Evolutionary conservation across 2,797 vertebrate species (phyloP), one percentile per base, ranked within the genome.

Genomic region (Heterohyrax brucei): DNA sequence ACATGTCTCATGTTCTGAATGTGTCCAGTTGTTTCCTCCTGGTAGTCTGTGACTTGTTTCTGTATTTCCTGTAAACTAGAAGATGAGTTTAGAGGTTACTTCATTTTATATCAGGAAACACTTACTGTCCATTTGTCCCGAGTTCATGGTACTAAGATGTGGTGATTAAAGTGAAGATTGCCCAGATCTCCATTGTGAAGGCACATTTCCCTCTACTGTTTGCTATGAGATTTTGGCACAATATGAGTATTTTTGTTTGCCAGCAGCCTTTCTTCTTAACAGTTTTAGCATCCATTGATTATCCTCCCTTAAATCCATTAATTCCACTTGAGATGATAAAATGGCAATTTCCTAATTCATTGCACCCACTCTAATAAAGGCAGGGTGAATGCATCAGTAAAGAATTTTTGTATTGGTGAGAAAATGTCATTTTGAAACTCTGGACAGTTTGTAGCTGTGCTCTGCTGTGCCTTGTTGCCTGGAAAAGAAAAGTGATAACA

Each of bases 261-360:
- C 73, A 46, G 12, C 2, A 83, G 59, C 30, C 6, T 46, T 87
- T 86, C 53, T 79, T 48, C 53, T 85, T 19, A 53, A 53, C 28
- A 21, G 19, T 81, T 48, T 81, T 59, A 72, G 76, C 26, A 9
- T 89, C 22, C 70, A 39, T 24, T 53, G 39, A 79, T 92, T 66
- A 61, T 82, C 39, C 12, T 90, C 39, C 44, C 21, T 39, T 44
- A 26, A 61, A 19, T 87, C 39, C 68, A 7, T 91, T n/a, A 85
- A 64, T 80, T 91, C 86, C 53, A 4, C 18, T 82, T 24, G 21
- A n/a, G 39, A 16, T 66, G 83, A 56, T 77, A 72, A 89, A 90
- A 59, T 59, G 53, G 26, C 66, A 30, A 21, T 87, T 79, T 86
- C 70, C 76, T 86, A 21, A 26, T 89, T 90, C 59, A 66, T 92